These are phyloP conservation scores for Agrypnus murinus DNA, from an alignment of 2,888 invertebrate species.

Conservation along the genomic window DNA sequence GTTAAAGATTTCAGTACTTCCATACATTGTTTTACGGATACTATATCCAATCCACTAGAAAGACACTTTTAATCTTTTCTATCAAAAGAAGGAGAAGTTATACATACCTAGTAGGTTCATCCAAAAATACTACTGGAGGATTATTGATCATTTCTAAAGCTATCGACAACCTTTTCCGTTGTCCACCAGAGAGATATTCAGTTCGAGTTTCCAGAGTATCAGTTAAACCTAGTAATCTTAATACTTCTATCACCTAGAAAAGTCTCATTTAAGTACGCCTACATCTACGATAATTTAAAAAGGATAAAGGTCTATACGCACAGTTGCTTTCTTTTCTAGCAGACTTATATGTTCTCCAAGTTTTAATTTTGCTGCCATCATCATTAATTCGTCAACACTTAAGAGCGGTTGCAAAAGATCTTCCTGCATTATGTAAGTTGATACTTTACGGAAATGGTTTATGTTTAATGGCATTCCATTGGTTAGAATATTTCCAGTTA, in stretches of 20 bases:
- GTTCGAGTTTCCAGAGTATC: conserved; percentile 79
- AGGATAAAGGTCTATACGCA: conserved; percentile 68
- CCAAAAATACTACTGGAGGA: conserved; percentile 71
- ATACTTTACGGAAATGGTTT: conserved; percentile 82
- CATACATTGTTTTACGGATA: conserved; percentile 84
- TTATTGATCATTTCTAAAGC: conserved; percentile 88
- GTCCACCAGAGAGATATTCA: conserved; percentile 83
- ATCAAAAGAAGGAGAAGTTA: too few species aligned
- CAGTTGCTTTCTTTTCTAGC: conserved; percentile 78
- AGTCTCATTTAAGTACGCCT: too few species aligned
- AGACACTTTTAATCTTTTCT: too few species aligned
- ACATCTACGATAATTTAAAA: too few species aligned
- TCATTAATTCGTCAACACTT: conserved; percentile 84
- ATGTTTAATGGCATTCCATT: conserved; percentile 81
- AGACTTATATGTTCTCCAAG: conserved; percentile 76
- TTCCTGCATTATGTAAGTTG: conserved; percentile 78
- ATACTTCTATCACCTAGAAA: conserved; percentile 75
- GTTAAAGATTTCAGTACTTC: conserved; percentile 81
- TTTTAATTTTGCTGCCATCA: conserved; percentile 83
- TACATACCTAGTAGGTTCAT: conserved; percentile 86
- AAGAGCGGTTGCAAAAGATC: conserved; percentile 77
- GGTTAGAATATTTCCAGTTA: conserved; percentile 80
- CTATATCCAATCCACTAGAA: conserved; percentile 81
- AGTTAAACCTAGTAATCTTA: conserved; percentile 81
- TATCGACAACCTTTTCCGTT: conserved; percentile 83